Base-by-base conservation (phyloP, 2,113 vertebrate genomes). In the Spheniscus mendiculus region DNA sequence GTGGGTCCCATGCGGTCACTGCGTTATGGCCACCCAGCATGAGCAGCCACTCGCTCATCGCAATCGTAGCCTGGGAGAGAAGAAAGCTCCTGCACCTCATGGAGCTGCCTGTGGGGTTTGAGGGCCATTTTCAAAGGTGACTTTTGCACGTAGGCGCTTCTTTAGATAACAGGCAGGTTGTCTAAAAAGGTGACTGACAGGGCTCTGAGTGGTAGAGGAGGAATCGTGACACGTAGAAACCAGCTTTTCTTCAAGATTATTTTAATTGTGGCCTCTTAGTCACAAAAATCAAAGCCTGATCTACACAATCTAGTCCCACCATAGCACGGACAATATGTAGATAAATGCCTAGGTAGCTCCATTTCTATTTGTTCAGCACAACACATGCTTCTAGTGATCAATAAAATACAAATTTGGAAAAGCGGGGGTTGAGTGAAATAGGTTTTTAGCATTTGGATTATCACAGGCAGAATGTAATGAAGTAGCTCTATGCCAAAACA, bases 41-140 rank as follows among this genome's bases (percentile, higher is more conserved):
- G 40, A 34, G 45, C 70, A 62, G 55, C 56, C 26, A 11, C 52
- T 44, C 3, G 0, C 16, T 17, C 2, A 2, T 49, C 7, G 1
- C 47, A 7, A 1, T 6, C 15, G 40, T 17, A 12, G 16, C 65
- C 34, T 30, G 36, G 58, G 52, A 55, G 9, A 50, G 20, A 27
- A 62, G 36, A 55, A 67, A 67, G 32, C 40, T 50, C 23, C 58
- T 45, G 47, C 36, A 27, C 25, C 66, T 67, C 3, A 1, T 17
- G 32, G 42, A 58, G 29, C 36, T 45, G 11, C 11, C 49, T 17
- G 17, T 15, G 49, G 20, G 36, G 10, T 2, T 1, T 25, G 66
- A 73, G 34, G 53, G 36, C 22, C 4, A 6, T 38, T 47, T 47
- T 38, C 62, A 38, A 76, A 85, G 50, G 30, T 23, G 23, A 21